These are phyloP conservation scores for Pithecia hirsuta DNA, from an alignment of 2,797 vertebrate genomes.

Conservation along the genomic window DNA sequence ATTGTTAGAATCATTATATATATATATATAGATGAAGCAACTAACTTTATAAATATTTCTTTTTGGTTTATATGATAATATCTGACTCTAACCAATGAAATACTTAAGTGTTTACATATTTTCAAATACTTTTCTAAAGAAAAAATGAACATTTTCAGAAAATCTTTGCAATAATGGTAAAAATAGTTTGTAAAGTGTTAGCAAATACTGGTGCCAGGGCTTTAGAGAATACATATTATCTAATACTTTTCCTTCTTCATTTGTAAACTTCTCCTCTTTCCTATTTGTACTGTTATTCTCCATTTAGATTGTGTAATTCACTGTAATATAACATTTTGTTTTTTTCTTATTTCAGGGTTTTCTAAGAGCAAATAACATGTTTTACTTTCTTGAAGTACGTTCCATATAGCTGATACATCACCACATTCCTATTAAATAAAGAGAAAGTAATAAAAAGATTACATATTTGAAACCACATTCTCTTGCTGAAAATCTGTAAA, in stretches of 20 bases:
- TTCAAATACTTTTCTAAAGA: not conserved
- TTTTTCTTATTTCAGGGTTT: not conserved
- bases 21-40: not conserved
- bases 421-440: not conserved
- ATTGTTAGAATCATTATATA: not conserved
- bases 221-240: not conserved
- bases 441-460: not conserved
- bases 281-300: not conserved
- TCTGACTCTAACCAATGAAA: not conserved
- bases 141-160: not conserved
- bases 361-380: not conserved
- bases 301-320: not conserved
- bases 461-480: constrained; percentile 33
- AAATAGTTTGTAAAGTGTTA: not conserved
- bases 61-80: not conserved
- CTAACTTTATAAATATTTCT: not conserved
- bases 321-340: not conserved
- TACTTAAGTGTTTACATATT: not conserved
- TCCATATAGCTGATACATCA: not conserved
- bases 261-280: not conserved
- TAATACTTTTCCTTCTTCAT: not conserved
- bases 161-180: not conserved
- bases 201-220: not conserved
- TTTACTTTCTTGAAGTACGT: not conserved
- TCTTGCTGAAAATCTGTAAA: not conserved